Evolutionary conservation across 2,797 vertebrate species (phyloP), one percentile per base, ranked within the genome.

Genomic region (Trachops cirrhosus): DNA sequence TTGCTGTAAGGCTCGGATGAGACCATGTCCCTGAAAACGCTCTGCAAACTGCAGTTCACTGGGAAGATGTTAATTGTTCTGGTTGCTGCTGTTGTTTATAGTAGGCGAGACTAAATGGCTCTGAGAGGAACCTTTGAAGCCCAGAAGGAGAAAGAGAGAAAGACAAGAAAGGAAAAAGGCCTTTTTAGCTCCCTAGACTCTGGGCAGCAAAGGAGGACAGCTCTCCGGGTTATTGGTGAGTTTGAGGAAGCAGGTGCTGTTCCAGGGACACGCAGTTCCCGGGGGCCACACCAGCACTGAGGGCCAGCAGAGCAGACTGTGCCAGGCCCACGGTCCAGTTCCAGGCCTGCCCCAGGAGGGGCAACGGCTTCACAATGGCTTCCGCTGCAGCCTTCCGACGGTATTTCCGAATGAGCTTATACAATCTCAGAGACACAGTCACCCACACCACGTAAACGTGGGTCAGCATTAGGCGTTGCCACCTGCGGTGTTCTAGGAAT

Each of bases 21-120:
- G 44, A 87, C 54, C 22, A 34, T 32, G 78, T 32, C 91, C 88
- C 50, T 67, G 87, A 34, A 78, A 71, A 62, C 9, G 11, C 41
- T 73, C 75, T 34, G 64, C 57, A 64, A 71, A 79, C 88, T 80
- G 79, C 84, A 80, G 9, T 79, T 89, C 85, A 48, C 89, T 75
- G 26, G 9, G 67, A 44, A 86, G 62, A 82, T 26, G 88, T 57
- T 64, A 41, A 64, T 79, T 86, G 68, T 62, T 78, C 68, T 57
- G 9, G 11, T 21, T 37, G 34, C 41, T 29, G 22, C 5, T 24
- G 14, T 12, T 95, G 80, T 97, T 97, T 96, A 91, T 24, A 84
- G 32, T 46, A 18, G 67, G 64, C 84, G 74, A 86, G 85, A 92
- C 62, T 26, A 19, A 74, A 89, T 15, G 57, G 39, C 59, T 89